Percentiles rank a stretch among this genome's conserved stretches.
These are phyloP conservation scores for Lanistes nyassanus DNA, from an alignment of 1,140 invertebrate genomes.

Conservation along the genomic window DNA sequence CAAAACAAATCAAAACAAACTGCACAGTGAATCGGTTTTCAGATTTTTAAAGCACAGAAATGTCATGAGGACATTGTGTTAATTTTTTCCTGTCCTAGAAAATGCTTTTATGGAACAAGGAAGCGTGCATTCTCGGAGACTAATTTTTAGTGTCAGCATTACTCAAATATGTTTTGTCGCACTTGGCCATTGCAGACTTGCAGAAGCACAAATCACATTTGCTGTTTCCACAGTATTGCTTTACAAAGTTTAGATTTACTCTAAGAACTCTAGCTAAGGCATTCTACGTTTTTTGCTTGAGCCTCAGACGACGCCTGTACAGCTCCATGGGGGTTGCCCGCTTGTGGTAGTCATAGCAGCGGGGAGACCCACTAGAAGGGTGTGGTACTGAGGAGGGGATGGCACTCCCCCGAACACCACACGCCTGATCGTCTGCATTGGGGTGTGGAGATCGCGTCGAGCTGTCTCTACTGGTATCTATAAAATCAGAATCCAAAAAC, in stretches of 20 bases:
- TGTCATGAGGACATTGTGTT: not conserved
- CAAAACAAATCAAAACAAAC: no score
- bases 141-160: no score
- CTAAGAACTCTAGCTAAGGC: no score
- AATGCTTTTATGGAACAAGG: not conserved
- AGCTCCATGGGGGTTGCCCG: conserved; percentile 22
- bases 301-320: conserved; percentile 28
- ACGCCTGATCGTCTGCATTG: not conserved
- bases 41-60: no score
- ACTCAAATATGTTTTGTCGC: no score
- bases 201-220: no score
- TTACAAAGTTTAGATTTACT: no score
- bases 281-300: conserved; percentile 20
- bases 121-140: not conserved
- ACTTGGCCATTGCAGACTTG: no score
- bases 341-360: not conserved
- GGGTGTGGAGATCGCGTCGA: not conserved
- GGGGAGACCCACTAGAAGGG: not conserved
- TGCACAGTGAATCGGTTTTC: no score
- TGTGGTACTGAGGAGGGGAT: not conserved
- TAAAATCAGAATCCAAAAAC: not conserved
- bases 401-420: not conserved
- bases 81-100: not conserved
- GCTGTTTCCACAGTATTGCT: no score
- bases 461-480: not conserved